These are phyloP conservation scores for Sinodicranocentrus sp. DNA, from an alignment of 2,888 invertebrate genomes.

Conservation along the genomic window DNA sequence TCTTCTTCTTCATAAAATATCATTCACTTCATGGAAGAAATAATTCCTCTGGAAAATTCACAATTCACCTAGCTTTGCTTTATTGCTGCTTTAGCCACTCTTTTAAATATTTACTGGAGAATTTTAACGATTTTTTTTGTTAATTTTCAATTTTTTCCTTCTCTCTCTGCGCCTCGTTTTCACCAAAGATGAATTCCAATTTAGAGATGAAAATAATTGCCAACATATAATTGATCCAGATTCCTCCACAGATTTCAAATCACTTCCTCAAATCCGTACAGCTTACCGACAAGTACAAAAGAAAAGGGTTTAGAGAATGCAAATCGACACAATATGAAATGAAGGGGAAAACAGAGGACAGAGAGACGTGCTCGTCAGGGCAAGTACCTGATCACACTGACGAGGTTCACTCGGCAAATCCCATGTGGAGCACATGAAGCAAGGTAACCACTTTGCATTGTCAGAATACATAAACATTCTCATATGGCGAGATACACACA, in stretches of 20 bases:
- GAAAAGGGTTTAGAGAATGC: neutral
- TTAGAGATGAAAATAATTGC: no score
- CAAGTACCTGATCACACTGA: slow-evolving; percentile 75
- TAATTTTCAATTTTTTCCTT: slow-evolving; percentile 29
- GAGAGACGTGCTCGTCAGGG: slow-evolving; percentile 72
- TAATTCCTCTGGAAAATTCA: no score
- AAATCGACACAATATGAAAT: neutral
- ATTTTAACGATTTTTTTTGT: no score
- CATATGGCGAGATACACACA: slow-evolving; percentile 4
- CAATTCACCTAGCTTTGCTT: no score
- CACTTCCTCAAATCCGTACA: neutral
- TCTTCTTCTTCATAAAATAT: no score
- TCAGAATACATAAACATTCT: slow-evolving; percentile 8
- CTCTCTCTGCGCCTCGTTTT: neutral
- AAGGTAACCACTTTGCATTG: slow-evolving; percentile 26
- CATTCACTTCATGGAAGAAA: no score
- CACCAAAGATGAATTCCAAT: neutral
- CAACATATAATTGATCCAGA: no score
- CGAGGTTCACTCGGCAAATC: slow-evolving; percentile 47
- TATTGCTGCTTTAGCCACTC: no score
- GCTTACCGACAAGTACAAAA: no score
- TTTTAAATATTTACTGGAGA: no score
- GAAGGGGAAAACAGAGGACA: slow-evolving; percentile 57
- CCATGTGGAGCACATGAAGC: slow-evolving; percentile 57
- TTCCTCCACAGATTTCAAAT: neutral